Base-by-base conservation (phyloP, 2,797 vertebrate species). In the Poliocrania exsul region DNA sequence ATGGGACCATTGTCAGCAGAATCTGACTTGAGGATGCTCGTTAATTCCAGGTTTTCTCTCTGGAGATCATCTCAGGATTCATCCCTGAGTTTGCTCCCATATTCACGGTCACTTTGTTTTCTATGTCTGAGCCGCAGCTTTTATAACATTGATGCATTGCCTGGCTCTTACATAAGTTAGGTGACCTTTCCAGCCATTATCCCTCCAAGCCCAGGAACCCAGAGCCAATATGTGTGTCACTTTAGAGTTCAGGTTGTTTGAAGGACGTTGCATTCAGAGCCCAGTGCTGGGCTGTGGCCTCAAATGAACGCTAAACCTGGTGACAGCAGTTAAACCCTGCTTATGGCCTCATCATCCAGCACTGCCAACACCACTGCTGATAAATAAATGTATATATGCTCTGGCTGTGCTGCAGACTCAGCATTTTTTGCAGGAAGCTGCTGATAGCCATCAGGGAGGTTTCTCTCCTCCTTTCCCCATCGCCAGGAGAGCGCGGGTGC, bases 141-240 rank as follows among this genome's bases (percentile, higher is more conserved):
- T 81, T 88, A 58, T 65, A 58, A 44, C 7, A 0, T 5, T 2
- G 0, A 73, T 8, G 40, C 35, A 0, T 86, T 75, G 86, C 62
- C 82, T 28, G 49, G 29, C 66, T 0, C 77, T 95, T 96, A 77
- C 56, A 17, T 90, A 94, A 95, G 7, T 5, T 6, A 49, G 60
- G 90, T 96, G 95, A 93, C 94, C 88, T 92, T 92, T 64, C 29
- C 84, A 73, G 86, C 88, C n/a, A 0, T 69, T 47, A 26, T 24
- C 77, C 90, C 85, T 69, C 57, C 35, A 21, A 44, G 69, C 85
- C 64, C 9, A 0, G 37, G n/a, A 12, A 17, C 3, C 16, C 37
- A 56, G 83, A 31, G 83, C 81, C 9, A 2, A 7, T 33, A 10
- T 37, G 40, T 69, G 83, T 61, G 57, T 92, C 29, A 1, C 67